These are phyloP conservation scores for Caenorhabditis plicata DNA, from an alignment of 2,888 invertebrate species.

Conservation along the genomic window DNA sequence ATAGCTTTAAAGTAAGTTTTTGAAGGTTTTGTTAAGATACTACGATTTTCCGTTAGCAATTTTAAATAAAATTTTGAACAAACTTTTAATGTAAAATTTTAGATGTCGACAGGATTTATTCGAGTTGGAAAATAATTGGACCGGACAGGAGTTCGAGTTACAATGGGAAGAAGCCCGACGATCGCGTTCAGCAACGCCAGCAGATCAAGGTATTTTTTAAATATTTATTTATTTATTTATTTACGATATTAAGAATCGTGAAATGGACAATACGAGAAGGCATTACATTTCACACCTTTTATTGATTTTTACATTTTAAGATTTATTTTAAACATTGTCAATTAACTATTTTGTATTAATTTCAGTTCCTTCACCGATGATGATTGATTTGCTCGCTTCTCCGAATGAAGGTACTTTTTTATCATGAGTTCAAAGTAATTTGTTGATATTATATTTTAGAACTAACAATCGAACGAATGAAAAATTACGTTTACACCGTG, in stretches of 20 bases:
- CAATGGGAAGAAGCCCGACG: constrained; percentile 28
- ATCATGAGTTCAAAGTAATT: no score
- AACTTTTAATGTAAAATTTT: constrained; percentile 28
- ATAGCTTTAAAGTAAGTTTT: constrained; percentile 26
- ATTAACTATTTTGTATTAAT: no score
- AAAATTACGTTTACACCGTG: no score
- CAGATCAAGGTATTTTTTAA: constrained; percentile 22
- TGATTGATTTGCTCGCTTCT: no score
- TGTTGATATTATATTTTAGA: no score
- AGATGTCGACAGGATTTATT: constrained; percentile 23
- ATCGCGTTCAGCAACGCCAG: constrained; percentile 19
- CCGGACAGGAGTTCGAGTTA: constrained; percentile 28
- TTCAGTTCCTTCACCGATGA: no score
- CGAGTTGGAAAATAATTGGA: constrained; percentile 24
- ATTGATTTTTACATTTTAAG: constrained; percentile 20
- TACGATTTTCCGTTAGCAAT: constrained; percentile 37
- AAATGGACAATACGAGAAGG: no score
- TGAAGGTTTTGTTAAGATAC: constrained; percentile 24
- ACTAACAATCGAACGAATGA: no score
- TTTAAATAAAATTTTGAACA: constrained; percentile 35
- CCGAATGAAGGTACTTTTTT: no score
- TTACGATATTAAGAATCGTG: no score
- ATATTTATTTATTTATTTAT: no score
- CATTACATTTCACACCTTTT: constrained; percentile 12
- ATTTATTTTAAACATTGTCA: constrained; percentile 29